Evolutionary conservation across 2,113 vertebrate species (phyloP), one percentile per base, ranked within the genome.

Genomic region (Pteruthius melanotis): DNA sequence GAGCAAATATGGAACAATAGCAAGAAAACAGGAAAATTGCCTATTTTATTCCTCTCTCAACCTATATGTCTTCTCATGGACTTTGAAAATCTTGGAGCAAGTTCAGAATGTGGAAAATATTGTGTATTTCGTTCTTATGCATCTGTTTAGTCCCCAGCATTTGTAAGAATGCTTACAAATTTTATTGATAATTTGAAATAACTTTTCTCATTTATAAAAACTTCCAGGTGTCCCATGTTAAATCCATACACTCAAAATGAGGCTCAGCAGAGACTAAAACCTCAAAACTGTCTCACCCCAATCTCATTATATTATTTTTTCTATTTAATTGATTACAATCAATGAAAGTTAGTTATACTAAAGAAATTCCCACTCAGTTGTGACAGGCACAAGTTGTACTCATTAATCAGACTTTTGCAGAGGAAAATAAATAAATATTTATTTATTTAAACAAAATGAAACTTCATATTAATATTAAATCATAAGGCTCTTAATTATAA

Each of bases 311-410:
- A 37, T 40, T 92, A 57, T 90, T 93, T 90, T 22, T 88, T 94
- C 71, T 53, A 8, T 77, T 86, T 94, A 88, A 88, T 72, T 89
- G 69, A 89, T 89, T 79, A n/a, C 28, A 77, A 63, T 42, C 76
- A 87, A 85, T 64, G 47, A 42, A 93, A 79, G 11, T 39, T 75
- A 78, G 85, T 94, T 42, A 27, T 19, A 68, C 20, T 37, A 21
- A 63, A 90, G 30, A 72, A 92, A 79, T 90, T 60, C 27, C 33
- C 57, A 72, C 39, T 90, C 75, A 40, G 27, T 56, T 90, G 40
- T 93, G 86, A 83, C 79, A 85, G 27, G 40, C 15, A 39, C 63
- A 54, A 52, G 45, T 30, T 66, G 70, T 64, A 60, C 44, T 90
- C 60, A 31, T 91, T 85, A 89, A 52, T 76, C 49, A 68, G 75